Percentiles rank a stretch among this genome's conserved stretches.
These are phyloP conservation scores for Seira sanloemensis DNA, from an alignment of 2,888 invertebrate genomes.

Conservation along the genomic window DNA sequence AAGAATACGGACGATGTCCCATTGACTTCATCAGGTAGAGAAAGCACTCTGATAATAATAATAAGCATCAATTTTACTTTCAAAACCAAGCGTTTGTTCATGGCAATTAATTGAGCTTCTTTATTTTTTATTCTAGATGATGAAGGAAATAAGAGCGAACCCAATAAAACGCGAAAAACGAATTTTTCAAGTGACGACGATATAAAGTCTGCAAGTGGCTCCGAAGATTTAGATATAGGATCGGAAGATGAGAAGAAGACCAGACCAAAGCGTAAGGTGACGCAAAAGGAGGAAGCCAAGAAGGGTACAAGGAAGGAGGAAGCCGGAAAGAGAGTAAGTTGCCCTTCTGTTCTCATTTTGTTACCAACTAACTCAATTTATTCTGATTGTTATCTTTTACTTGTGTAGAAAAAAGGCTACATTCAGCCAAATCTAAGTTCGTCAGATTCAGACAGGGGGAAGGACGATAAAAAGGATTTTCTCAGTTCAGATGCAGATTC, in stretches of 20 bases:
- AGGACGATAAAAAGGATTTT: slow-evolving; percentile 13
- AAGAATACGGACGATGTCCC: no score
- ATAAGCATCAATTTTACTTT: no score
- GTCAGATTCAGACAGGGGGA: slow-evolving; percentile 15
- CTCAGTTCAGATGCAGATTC: slow-evolving; percentile 27
- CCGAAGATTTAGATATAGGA: slow-evolving; percentile 36
- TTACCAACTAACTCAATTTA: neutral
- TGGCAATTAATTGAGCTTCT: no score
- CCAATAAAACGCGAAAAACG: neutral
- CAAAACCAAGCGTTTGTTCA: no score
- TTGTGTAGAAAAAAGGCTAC: neutral
- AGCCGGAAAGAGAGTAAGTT: slow-evolving; percentile 8
- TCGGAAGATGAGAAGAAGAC: neutral
- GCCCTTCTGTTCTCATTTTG: neutral
- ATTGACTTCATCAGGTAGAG: no score
- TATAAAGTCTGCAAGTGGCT: slow-evolving; percentile 10
- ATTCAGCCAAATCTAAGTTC: neutral
- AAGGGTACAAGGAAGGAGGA: neutral
- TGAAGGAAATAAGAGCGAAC: no score
- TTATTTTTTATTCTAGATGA: no score
- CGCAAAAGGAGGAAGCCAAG: neutral
- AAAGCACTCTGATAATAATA: no score
- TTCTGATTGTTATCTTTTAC: neutral
- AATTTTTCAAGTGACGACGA: neutral
- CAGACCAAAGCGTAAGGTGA: slow-evolving; percentile 11